Evolutionary conservation across 2,888 invertebrate species (phyloP), one percentile per base, ranked within the genome.

Genomic region (Caenorhabditis sp.): DNA sequence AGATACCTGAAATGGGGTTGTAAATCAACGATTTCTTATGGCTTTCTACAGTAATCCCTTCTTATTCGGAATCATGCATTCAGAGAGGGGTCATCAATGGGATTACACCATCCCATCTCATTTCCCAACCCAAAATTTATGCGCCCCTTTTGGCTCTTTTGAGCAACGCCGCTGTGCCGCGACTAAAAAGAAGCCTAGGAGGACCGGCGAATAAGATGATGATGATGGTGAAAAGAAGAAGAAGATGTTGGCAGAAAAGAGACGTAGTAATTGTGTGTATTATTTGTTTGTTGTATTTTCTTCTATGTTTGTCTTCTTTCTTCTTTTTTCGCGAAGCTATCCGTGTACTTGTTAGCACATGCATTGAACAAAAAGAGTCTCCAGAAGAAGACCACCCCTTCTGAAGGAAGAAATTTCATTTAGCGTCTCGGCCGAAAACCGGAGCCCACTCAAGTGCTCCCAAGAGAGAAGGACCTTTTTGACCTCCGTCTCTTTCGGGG

Each of bases 1-100:
- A 12, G 87, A 88, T n/a, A 87, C 86, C 88, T 88, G 81, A 1
- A 87, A 81, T 64, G 16, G 3, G 41, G 38, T 38, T 54, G 41
- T 54, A 10, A 26, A 54, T 54, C 51, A 54, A 54, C 51, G 6
- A 54, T 14, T 26, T 8, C 10, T 14, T 26, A 10, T 28, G 26
- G 8, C 26, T 4, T 31, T 31, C 41, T 44, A 63, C 51, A 24
- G 38, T 70, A 51, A 68, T 59, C 69, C 69, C 59, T 19, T 38
- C 49, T 49, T 66, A 35, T 16, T 16, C 28, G 35, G 26, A 14
- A 22, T 66, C 66, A 35, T 35, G 66, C 28, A 66, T 66, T 51
- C 22, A 58, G 59, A 44, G 47, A 56, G 54, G 58, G 64, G 74
- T 69, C 81, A 74, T 73, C 49, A 82, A 76, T 70, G 72, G 77